phyloP scores from a whole-genome alignment of 2,113 vertebrate genomes.

The Rhinolophus sinicus region DNA sequence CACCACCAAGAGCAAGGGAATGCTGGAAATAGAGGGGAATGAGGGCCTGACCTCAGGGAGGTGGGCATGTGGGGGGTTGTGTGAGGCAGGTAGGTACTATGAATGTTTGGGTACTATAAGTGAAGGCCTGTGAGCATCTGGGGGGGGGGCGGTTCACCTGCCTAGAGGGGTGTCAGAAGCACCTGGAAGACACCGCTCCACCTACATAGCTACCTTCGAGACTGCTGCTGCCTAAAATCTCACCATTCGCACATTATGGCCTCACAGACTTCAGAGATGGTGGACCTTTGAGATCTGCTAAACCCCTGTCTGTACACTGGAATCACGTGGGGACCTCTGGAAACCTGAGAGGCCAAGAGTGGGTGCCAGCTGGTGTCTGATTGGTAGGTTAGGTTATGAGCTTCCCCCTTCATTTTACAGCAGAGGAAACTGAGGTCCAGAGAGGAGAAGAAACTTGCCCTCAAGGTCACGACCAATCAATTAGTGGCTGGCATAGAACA shows the following conservation, averaged over 20 bases:
- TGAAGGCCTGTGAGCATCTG: background rate
- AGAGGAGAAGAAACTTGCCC: background rate
- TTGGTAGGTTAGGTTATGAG: background rate
- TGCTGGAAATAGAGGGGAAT: background rate
- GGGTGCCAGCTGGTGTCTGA: background rate
- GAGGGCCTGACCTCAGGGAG: background rate
- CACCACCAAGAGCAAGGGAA: background rate
- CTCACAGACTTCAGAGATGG: background rate
- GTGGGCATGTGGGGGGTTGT: background rate
- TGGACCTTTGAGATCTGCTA: background rate
- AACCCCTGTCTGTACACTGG: background rate
- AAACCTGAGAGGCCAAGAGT: background rate
- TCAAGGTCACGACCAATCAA: background rate
- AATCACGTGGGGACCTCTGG: background rate
- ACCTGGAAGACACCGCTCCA: background rate
- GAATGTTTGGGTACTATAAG: background rate
- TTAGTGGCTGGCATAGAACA: background rate
- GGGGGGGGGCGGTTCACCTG: background rate
- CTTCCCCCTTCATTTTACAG: background rate
- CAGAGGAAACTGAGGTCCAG: conserved; percentile 25
- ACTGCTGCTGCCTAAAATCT: background rate
- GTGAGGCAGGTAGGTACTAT: background rate
- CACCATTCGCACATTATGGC: background rate
- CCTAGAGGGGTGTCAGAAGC: background rate
- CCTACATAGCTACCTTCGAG: background rate